These are phyloP conservation scores for Nebria brevicollis DNA, from an alignment of 2,888 invertebrate species.

Conservation along the genomic window DNA sequence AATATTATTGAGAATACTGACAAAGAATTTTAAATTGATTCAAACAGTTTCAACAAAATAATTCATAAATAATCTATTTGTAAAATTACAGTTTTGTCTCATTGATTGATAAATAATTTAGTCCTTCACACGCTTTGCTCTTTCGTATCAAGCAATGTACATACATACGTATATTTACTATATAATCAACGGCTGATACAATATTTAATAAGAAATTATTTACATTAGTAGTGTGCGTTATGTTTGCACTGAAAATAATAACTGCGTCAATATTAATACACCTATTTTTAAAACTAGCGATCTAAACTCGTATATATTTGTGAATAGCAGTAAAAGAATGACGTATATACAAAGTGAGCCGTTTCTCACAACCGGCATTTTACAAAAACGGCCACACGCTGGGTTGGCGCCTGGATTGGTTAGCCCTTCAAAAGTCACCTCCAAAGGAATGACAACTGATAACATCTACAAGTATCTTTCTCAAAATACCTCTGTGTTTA, in stretches of 20 bases:
- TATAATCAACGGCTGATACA: neutral
- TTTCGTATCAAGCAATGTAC: neutral
- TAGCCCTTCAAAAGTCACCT: constrained; percentile 4
- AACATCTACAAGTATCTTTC: neutral
- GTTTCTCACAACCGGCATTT: neutral
- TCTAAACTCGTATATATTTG: neutral
- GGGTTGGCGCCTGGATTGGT: constrained; percentile 4
- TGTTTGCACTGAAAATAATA: constrained; percentile 27
- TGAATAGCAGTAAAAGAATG: neutral
- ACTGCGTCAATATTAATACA: constrained; percentile 27
- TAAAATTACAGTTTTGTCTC: too few relatives aligned
- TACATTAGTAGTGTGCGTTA: constrained; percentile 8
- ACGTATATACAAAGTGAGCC: constrained; percentile 2
- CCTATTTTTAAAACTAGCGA: constrained; percentile 25
- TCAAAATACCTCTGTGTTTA: neutral
- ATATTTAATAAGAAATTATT: constrained; percentile 41
- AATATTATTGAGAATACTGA: too few relatives aligned
- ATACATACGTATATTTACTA: neutral
- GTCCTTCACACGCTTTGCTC: neutral
- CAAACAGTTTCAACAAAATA: too few relatives aligned
- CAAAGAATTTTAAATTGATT: too few relatives aligned
- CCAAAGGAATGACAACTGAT: constrained; percentile 3
- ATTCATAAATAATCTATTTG: too few relatives aligned
- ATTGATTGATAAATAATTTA: neutral
- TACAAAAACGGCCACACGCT: neutral